Evolutionary conservation across 2,113 vertebrate species (phyloP), one percentile per base, ranked within the genome.

Genomic region (Gallinago undulata): DNA sequence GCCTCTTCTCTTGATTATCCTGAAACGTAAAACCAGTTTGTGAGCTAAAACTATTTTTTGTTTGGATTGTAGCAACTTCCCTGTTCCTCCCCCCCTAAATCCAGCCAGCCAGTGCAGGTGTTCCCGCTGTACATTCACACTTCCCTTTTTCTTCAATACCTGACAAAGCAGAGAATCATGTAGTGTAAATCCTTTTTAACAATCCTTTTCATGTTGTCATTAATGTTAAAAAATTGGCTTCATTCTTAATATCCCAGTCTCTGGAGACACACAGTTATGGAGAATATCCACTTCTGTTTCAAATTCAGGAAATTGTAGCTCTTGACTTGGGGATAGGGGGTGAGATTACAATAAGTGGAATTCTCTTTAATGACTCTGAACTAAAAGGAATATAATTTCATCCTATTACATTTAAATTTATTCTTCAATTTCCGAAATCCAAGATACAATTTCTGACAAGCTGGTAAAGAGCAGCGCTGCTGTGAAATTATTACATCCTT

Each of bases 321-420:
- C 47, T 24, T 78, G 48, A 39, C 21, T 15, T 31, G 0, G 1
- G 6, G 5, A 6, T 1, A 5, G 3, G 4, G 9, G 7, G 2
- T 25, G 30, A 83, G 24, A 62, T 62, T 39, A 62, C 7, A 66
- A 4, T 22, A 87, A 68, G 13, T 45, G 9, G 45, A 76, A 63
- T 57, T 56, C 33, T 68, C 37, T 79, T 79, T 43, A 76, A 47
- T 79, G 4, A 51, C 28, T 75, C 62, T 43, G 57, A 60, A 82
- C 1, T 9, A 51, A 78, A 63, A 16, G 4, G 10, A 68, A 22
- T 19, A 13, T 6, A 1, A 64, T 79, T 88, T 87, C 28, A 73
- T 66, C 21, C 35, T 41, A 30, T 48, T 50, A 43, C 19, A 28
- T 51, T 89, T 63, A 57, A 28, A 45, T 80, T 47, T 72, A 60